These are phyloP conservation scores for Narcine bancroftii DNA, from an alignment of 2,113 vertebrate genomes.

Conservation along the genomic window DNA sequence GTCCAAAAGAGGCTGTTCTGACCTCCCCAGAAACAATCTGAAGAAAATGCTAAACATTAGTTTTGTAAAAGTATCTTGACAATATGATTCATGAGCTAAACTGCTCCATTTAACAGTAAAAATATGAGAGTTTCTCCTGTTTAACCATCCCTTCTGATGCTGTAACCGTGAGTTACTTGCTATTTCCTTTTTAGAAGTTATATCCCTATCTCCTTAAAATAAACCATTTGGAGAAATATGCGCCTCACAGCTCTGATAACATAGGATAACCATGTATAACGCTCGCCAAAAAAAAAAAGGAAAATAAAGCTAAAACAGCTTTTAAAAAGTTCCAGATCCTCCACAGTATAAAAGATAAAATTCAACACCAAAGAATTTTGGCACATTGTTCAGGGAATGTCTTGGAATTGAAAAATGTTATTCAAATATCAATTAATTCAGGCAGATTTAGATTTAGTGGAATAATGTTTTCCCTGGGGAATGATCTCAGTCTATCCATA, in stretches of 20 bases:
- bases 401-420: slow-evolving; percentile 7
- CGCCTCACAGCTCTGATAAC: not conserved
- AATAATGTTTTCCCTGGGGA: not conserved
- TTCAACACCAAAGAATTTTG: not conserved
- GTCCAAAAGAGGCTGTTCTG: not conserved
- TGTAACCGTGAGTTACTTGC: not conserved
- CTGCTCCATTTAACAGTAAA: no score
- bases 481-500: not conserved
- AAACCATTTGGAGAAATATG: not conserved
- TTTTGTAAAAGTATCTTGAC: not conserved
- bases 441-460: slow-evolving; percentile 21
- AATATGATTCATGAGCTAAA: not conserved
- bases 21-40: not conserved
- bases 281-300: not conserved
- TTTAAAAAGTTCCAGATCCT: slow-evolving; percentile 20
- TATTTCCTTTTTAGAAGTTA: not conserved
- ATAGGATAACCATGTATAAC: not conserved
- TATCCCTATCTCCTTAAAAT: not conserved
- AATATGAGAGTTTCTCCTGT: not conserved
- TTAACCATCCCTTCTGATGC: not conserved
- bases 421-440: slow-evolving; percentile 15
- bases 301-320: not conserved
- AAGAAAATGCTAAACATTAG: not conserved
- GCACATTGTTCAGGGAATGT: slow-evolving; percentile 5
- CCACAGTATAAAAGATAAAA: slow-evolving; percentile 19